These are phyloP conservation scores for Florisuga fusca DNA, from an alignment of 2,797 vertebrate genomes.

Conservation along the genomic window DNA sequence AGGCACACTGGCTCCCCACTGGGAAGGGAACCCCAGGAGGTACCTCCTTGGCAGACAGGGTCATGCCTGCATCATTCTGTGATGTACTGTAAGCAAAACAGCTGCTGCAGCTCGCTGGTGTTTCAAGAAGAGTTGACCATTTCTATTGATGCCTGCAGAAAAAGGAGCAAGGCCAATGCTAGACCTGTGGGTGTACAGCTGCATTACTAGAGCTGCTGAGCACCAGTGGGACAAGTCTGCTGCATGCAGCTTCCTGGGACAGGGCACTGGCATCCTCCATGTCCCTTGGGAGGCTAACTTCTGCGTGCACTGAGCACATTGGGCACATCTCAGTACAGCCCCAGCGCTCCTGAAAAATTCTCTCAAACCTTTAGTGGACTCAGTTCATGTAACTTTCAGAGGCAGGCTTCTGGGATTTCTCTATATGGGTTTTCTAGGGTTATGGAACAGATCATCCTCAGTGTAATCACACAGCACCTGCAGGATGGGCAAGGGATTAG, in stretches of 20 bases:
- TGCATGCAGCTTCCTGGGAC: fast-evolving
- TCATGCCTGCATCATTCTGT: background rate
- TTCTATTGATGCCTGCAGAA: fast-evolving
- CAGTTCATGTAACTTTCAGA: background rate
- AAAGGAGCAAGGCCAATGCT: background rate
- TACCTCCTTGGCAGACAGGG: too few species aligned
- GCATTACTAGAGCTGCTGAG: background rate
- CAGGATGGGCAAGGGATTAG: too few species aligned
- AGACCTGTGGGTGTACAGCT: background rate
- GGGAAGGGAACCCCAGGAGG: background rate
- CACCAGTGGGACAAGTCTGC: background rate
- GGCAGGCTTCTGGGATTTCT: background rate
- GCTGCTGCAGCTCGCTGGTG: background rate
- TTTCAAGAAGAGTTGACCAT: background rate
- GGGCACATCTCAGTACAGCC: background rate
- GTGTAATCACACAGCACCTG: too few species aligned
- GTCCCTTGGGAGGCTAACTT: background rate
- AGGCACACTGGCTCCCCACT: background rate
- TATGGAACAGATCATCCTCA: too few species aligned
- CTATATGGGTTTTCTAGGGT: too few species aligned
- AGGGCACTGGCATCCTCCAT: background rate
- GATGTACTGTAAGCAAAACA: background rate
- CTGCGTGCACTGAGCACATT: fast-evolving
- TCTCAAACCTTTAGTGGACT: background rate
- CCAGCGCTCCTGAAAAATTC: background rate